Conservation (phyloP, 1,140 invertebrate species). For the Venustaconcha ellipsiformis region DNA sequence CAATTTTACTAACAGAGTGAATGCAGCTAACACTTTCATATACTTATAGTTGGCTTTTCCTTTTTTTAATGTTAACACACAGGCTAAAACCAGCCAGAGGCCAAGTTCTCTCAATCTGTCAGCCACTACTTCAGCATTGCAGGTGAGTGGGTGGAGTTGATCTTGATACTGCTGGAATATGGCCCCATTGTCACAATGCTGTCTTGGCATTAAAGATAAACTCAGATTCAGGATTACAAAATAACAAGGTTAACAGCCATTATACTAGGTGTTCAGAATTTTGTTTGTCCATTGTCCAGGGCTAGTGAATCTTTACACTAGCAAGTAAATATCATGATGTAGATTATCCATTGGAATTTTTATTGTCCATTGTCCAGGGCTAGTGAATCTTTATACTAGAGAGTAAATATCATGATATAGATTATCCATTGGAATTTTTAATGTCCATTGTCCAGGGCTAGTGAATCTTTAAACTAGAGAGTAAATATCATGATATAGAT, state of each 20-base stretch:
- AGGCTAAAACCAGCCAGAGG: slow-evolving; percentile 55
- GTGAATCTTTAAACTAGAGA: too few species aligned
- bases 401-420: too few species aligned
- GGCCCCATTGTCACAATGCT: background rate
- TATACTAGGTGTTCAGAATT: background rate
- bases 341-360: too few species aligned
- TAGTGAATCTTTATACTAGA: too few species aligned
- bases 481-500: too few species aligned
- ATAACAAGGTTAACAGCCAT: background rate
- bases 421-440: too few species aligned
- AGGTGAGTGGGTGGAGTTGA: slow-evolving; percentile 51
- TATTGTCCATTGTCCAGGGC: too few species aligned
- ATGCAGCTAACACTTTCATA: too few species aligned
- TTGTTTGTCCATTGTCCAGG: background rate
- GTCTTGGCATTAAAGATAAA: background rate
- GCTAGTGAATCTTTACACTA: background rate
- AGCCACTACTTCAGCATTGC: slow-evolving; percentile 61
- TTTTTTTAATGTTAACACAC: too few species aligned
- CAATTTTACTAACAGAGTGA: too few species aligned
- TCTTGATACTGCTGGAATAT: background rate
- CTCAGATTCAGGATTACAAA: background rate
- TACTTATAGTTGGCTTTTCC: too few species aligned
- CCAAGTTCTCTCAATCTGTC: slow-evolving; percentile 61
- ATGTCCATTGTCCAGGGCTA: too few species aligned
- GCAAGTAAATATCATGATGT: background rate